A percentile compares a stretch with the other conserved stretches of the same genome.
These are phyloP conservation scores for Lophius americanus DNA, from an alignment of 2,797 vertebrate genomes.

Conservation along the genomic window DNA sequence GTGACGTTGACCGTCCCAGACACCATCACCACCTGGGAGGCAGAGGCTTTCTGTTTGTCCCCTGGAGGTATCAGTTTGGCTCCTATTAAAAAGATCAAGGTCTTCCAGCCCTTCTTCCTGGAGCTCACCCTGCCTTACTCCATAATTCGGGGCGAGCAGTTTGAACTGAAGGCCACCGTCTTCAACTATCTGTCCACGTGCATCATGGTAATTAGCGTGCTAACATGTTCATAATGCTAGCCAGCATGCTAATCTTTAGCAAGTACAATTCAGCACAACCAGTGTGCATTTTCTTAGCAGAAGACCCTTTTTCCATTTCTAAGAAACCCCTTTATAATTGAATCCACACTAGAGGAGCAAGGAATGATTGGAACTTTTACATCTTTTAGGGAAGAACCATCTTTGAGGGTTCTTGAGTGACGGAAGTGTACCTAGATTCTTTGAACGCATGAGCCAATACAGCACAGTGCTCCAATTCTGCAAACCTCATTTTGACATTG, in stretches of 20 bases:
- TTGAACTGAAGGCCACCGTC: slow-evolving; percentile 79
- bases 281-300: too few relatives aligned
- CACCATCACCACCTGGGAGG: slow-evolving; percentile 83
- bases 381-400: too few relatives aligned
- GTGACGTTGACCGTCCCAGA: slow-evolving; percentile 73
- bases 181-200: slow-evolving; percentile 80
- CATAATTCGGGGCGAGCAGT: slow-evolving; percentile 83
- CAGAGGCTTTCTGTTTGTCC: slow-evolving; percentile 78
- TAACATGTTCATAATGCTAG: neutral
- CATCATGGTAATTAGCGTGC: slow-evolving; percentile 76
- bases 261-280: too few relatives aligned
- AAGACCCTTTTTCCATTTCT: neutral
- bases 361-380: too few relatives aligned
- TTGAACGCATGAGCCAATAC: too few relatives aligned
- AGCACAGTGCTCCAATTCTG: too few relatives aligned
- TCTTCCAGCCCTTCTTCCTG: slow-evolving; percentile 86
- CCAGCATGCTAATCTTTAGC: too few relatives aligned
- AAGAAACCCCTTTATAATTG: too few relatives aligned
- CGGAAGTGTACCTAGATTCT: too few relatives aligned
- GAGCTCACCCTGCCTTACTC: slow-evolving; percentile 83
- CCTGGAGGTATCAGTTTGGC: slow-evolving; percentile 80
- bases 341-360: too few relatives aligned
- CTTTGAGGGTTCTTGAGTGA: too few relatives aligned
- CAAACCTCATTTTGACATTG: too few relatives aligned
- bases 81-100: slow-evolving; percentile 64